A percentile compares a stretch with the other conserved stretches of the same genome.
phyloP scores from a whole-genome alignment of 2,888 invertebrate species.

The Cataglyphis albicans region DNA sequence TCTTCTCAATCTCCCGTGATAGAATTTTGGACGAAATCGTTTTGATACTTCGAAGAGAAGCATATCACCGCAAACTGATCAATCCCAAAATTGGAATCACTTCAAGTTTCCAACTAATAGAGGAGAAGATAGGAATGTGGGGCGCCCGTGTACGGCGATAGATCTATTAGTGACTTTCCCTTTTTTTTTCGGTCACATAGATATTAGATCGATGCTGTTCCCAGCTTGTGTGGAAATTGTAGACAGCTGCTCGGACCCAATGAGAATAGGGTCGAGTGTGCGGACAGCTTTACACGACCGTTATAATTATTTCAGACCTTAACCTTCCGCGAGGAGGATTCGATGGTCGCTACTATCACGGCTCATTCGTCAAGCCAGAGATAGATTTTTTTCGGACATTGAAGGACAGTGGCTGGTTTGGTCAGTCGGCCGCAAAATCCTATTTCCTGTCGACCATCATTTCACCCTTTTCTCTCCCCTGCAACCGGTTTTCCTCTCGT shows the following conservation, averaged over 20 bases:
- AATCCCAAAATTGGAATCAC: conserved; percentile 24
- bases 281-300: conserved; percentile 18
- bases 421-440: conserved; percentile 74
- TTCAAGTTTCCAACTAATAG: conserved; percentile 35
- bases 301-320: conserved; percentile 67
- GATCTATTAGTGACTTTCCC: conserved; percentile 25
- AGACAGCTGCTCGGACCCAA: conserved; percentile 11
- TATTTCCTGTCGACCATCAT: conserved; percentile 65
- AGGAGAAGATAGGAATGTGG: conserved; percentile 6
- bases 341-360: neutral
- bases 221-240: conserved; percentile 21
- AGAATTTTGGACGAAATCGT: conserved; percentile 50
- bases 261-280: conserved; percentile 40
- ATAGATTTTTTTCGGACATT: conserved; percentile 69
- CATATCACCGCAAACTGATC: conserved; percentile 32
- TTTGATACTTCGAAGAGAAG: conserved; percentile 13
- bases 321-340: neutral
- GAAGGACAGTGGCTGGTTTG: conserved; percentile 74
- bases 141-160: neutral
- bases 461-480: conserved; percentile 21
- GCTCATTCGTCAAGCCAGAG: conserved; percentile 69
- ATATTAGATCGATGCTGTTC: neutral
- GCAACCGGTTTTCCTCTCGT: conserved; percentile 44
- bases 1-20: conserved; percentile 42
- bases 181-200: neutral